Base-by-base conservation (phyloP, 2,113 vertebrate genomes). In the Morone saxatilis region DNA sequence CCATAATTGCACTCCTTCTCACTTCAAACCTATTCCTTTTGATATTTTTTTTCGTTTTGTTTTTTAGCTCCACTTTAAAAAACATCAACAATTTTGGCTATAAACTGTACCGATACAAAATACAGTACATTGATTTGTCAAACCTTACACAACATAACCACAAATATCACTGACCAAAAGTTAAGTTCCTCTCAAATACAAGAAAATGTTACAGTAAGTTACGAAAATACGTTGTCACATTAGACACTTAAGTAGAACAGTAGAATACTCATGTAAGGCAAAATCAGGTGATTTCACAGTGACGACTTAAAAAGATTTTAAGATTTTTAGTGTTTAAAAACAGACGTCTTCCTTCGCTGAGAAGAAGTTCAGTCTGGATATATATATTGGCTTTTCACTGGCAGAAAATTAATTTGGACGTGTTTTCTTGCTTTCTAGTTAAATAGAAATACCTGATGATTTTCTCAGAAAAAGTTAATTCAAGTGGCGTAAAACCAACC, bases 241-340 rank as follows among this genome's bases (percentile, higher is more conserved):
- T 47, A 93, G 93, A 96, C 94, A 93, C 91, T 92, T 92, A 94
- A 93, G 88, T 69, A 89, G 92, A 95, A 95, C 93, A 94, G 94
- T 91, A 94, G 88, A 91, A 90, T 90, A 91, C 91, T 95, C 92
- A 92, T 93, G 93, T 96, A 96, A 96, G 95, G 95, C 95, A 96
- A 95, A 95, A 94, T 95, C 91, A 95, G 95, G 95, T 96, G 94
- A 94, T 94, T 93, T 96, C 95, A 96, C 95, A 96, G 95, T 96
- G 95, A 95, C 93, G 86, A 93, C 93, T 93, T 94, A 75, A 94
- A 93, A 92, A 89, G 83, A 89, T 91, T 91, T 91, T 90, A 78
- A 85, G 87, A 84, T 90, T 85, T 94, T 90, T 69, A 84, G 74
- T 82, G 78, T 91, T 93, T 89, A 86, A 88, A 91, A 91, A 86